Evolutionary conservation across 2,797 vertebrate genomes (phyloP).

Genomic region (Capromys pilorides): DNA sequence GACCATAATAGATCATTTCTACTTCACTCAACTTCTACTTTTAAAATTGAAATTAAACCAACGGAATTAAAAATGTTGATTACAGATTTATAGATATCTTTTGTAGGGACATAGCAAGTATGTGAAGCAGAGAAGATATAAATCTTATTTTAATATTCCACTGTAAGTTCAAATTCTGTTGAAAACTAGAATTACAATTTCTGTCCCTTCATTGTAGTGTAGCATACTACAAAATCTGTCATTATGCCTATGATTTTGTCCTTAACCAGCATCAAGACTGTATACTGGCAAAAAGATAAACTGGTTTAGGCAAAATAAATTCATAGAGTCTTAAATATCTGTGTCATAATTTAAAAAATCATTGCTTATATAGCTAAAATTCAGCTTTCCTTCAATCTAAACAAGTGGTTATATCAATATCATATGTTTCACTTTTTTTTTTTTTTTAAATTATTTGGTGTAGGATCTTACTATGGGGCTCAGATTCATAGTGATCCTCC

Average conservation of each 20-base stretch:
- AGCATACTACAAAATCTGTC: neutral
- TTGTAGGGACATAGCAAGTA: neutral
- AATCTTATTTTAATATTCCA: neutral
- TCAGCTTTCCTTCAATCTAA: neutral
- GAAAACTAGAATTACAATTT: conserved; percentile 41
- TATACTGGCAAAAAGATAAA: conserved; percentile 19
- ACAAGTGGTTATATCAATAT: neutral
- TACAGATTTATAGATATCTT: conserved; percentile 18
- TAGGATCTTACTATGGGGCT: no score
- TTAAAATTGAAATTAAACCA: conserved; percentile 67
- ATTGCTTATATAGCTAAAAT: neutral
- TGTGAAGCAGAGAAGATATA: neutral
- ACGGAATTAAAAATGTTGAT: conserved; percentile 24
- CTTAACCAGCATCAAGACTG: neutral
- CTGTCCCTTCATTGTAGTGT: neutral
- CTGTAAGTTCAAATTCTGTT: neutral
- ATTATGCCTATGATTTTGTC: neutral
- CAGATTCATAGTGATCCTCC: no score
- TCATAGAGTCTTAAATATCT: neutral
- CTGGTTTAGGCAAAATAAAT: neutral
- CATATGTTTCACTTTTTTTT: no score
- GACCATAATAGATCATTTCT: conserved; percentile 31
- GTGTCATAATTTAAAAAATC: neutral
- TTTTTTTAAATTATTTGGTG: no score
- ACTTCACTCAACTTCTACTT: neutral